phyloP scores from a whole-genome alignment of 2,113 vertebrate genomes.

The Oophaga pumilio region DNA sequence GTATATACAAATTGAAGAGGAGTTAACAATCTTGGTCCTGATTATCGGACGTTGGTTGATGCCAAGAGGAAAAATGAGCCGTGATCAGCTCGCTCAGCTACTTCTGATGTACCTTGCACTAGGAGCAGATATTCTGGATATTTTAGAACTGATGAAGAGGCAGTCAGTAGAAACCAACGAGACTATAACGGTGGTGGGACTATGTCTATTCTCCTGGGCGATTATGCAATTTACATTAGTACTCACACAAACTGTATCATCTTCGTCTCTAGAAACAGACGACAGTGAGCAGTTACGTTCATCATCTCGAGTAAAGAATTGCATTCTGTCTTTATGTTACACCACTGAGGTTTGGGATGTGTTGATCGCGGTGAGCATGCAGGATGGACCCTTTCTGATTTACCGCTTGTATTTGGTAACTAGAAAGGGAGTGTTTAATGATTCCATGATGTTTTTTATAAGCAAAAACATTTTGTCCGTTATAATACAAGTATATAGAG shows the following conservation, averaged over 20 bases:
- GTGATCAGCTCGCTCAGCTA: no score
- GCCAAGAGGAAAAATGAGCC: slow-evolving; percentile 41
- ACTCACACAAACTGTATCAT: slow-evolving; percentile 68
- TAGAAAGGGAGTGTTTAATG: slow-evolving; percentile 71
- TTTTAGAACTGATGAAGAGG: slow-evolving; percentile 75
- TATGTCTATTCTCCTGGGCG: slow-evolving; percentile 75
- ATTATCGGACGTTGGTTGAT: no score
- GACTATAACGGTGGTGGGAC: slow-evolving; percentile 65
- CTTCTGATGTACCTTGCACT: slow-evolving; percentile 66
- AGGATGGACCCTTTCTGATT: slow-evolving; percentile 74
- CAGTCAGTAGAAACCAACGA: slow-evolving; percentile 68
- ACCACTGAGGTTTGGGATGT: slow-evolving; percentile 74
- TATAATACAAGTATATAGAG: slow-evolving; percentile 73
- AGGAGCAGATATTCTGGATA: slow-evolving; percentile 76
- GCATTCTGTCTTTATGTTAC: slow-evolving; percentile 59
- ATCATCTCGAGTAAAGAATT: background rate
- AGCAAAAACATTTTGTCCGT: slow-evolving; percentile 74
- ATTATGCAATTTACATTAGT: slow-evolving; percentile 77
- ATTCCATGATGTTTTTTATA: slow-evolving; percentile 77
- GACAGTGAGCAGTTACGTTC: no score
- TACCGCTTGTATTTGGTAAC: slow-evolving; percentile 74
- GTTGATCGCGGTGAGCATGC: slow-evolving; percentile 72
- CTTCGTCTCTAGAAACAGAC: background rate
- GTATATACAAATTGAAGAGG: background rate
- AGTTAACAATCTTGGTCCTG: background rate